Evolutionary conservation across 2,113 vertebrate species (phyloP).

Genomic region (Brachyhypopomus occidentalis): DNA sequence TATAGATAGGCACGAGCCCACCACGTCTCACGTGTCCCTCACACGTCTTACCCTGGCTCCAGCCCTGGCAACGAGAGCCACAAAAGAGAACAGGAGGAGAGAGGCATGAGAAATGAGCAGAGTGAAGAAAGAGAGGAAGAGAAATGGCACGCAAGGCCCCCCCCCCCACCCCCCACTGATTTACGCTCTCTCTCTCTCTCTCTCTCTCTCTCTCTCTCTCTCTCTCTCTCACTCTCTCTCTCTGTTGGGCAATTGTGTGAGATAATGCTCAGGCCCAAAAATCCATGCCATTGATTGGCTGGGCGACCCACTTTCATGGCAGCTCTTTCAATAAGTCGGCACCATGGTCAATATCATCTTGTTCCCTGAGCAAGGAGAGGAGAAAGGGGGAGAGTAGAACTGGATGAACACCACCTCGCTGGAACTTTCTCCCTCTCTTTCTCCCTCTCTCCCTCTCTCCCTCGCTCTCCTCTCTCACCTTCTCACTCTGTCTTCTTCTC

Average conservation of each 20-base stretch:
- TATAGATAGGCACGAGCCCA: constrained; percentile 27
- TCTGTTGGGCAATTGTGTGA: constrained; percentile 47
- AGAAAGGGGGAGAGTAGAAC: constrained; percentile 9
- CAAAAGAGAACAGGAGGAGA: constrained; percentile 6
- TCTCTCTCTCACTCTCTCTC: constrained; percentile 39
- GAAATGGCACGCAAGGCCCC: constrained; percentile 53
- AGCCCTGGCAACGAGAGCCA: constrained; percentile 53
- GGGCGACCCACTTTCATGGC: constrained; percentile 74
- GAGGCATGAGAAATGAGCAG: constrained; percentile 40
- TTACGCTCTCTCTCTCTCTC: constrained; percentile 31
- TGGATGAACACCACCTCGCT: constrained; percentile 5
- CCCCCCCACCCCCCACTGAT: constrained; percentile 48
- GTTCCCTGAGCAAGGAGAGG: constrained; percentile 63
- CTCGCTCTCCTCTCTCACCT: no score
- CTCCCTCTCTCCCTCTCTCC: background rate
- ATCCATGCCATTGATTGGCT: constrained; percentile 76
- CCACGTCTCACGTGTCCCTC: constrained; percentile 6
- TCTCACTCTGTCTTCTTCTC: background rate
- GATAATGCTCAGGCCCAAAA: constrained; percentile 68
- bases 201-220: constrained; percentile 1
- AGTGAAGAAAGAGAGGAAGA: constrained; percentile 58
- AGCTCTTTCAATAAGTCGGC: constrained; percentile 75
- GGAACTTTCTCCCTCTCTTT: constrained; percentile 22
- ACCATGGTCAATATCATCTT: constrained; percentile 67
- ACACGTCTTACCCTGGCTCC: background rate